These are phyloP conservation scores for Cactoblastis cactorum DNA, from an alignment of 2,888 invertebrate genomes.

Conservation along the genomic window DNA sequence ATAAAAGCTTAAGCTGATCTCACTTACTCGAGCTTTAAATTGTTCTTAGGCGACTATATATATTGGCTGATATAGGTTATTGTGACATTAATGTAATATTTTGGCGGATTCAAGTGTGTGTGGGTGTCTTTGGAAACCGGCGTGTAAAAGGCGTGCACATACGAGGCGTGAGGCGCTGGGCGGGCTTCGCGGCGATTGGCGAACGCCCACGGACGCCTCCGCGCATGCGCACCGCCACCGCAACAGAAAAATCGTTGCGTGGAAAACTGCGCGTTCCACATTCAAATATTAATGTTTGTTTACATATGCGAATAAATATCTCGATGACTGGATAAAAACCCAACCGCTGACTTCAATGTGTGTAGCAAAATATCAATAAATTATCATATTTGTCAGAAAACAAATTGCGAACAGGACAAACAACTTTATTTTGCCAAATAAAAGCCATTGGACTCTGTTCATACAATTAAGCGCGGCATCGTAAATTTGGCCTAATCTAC, in stretches of 20 bases:
- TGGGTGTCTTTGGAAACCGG: conserved; percentile 30
- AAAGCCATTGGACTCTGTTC: conserved; percentile 14
- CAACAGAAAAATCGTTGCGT: conserved; percentile 63
- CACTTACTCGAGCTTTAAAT: conserved; percentile 16
- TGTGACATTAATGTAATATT: conserved; percentile 26
- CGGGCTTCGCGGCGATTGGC: conserved; percentile 72
- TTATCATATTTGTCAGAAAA: conserved; percentile 18
- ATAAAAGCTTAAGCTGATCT: conserved; percentile 4
- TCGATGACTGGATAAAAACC: conserved; percentile 49
- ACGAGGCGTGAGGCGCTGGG: conserved; percentile 46
- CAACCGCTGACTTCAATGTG: conserved; percentile 39
- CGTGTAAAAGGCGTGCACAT: conserved; percentile 40
- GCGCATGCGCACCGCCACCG: conserved; percentile 65
- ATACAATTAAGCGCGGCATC: conserved; percentile 22
- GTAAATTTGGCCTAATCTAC: conserved; percentile 27
- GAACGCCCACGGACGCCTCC: conserved; percentile 79
- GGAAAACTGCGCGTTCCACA: conserved; percentile 55
- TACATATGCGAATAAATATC: conserved; percentile 54
- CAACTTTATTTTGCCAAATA: conserved; percentile 14
- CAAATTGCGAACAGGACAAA: conserved; percentile 14
- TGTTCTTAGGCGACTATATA: conserved; percentile 15
- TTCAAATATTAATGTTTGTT: conserved; percentile 53
- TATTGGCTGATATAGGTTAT: conserved; percentile 16
- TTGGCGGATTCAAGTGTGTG: conserved; percentile 27
- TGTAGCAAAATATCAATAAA: conserved; percentile 30